Evolutionary conservation across 2,797 vertebrate genomes (phyloP), one percentile per base, ranked within the genome.

Genomic region (Pipistrellus pipistrellus): DNA sequence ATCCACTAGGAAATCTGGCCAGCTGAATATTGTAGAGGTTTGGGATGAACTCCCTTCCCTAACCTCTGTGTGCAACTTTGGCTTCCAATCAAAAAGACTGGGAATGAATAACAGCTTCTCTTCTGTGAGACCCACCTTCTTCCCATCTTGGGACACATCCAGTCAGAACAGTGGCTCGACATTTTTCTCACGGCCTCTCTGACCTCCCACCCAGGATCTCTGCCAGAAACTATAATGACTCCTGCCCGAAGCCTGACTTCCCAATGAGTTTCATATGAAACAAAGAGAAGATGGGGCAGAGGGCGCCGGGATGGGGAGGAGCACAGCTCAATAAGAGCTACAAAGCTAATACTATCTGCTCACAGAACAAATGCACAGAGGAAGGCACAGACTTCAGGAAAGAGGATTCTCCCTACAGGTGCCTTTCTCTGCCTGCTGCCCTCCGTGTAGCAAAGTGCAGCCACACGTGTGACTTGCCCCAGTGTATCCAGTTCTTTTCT

Each of bases 101-200:
- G n/a, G 38, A 51, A 32, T 86, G 91, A 90, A 66, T 41, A 72
- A 85, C 8, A 71, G 64, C 32, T 81, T 92, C 51, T 95, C 27
- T 38, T 78, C n/a, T 55, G 51, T n/a, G 82, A 93, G 75, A 59
- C 57, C 85, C 44, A 80, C 82, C 75, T 93, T 96, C 77, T 27
- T 93, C 55, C 80, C 30, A 18, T 0, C 97, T 96, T 92, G 88
- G 96, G 97, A 97, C 95, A 95, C 93, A 97, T 97, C 97, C 89
- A 41, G 35, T 78, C 23, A 23, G 96, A 85, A 88, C 18, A 88
- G 90, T 46, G 88, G 83, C 88, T 94, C 91, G 86, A 95, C 97
- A 95, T 97, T 97, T 97, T 98, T 98, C 97, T 98, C 97, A 98
- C 53, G 95, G 82, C 97, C 98, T 97, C 95, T 97, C 90, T 95